A percentile compares a stretch with the other conserved stretches of the same genome.
Conservation (phyloP, 92 coral and sea anemone genomes). For the Bergia sp. region DNA sequence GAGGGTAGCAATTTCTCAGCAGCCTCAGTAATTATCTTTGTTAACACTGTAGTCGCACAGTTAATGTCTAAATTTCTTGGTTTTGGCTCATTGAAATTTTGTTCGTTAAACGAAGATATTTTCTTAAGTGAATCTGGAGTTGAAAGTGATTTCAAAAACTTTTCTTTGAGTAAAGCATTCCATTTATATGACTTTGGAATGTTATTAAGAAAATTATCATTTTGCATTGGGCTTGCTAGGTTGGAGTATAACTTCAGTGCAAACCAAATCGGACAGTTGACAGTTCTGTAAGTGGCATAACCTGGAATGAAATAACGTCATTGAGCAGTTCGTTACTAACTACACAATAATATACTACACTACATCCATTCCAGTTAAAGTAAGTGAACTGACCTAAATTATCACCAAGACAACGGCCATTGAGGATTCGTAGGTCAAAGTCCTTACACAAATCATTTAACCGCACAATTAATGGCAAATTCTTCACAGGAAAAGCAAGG, state of each 20-base stretch:
- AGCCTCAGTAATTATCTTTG: not conserved
- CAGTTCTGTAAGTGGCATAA: not conserved
- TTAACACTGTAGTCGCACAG: not conserved
- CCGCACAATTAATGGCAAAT: no score
- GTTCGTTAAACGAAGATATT: not conserved
- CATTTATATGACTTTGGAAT: not conserved
- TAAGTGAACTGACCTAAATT: not conserved
- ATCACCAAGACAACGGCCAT: not conserved
- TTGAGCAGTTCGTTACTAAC: not conserved
- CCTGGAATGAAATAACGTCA: not conserved
- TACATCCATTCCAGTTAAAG: not conserved
- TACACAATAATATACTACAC: not conserved
- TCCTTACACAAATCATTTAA: not conserved
- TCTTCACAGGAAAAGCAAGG: no score
- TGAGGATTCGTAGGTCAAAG: not conserved
- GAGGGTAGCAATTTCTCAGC: not conserved
- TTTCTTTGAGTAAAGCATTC: not conserved
- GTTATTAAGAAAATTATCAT: not conserved
- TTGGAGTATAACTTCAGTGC: not conserved
- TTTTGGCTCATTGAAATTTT: not conserved
- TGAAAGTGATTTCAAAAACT: not conserved
- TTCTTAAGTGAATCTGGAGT: not conserved
- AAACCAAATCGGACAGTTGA: not conserved
- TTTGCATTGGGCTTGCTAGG: not conserved
- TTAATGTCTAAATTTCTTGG: not conserved